phyloP scores from a whole-genome alignment of 1,140 invertebrate genomes.

The Polypedilum pembai region DNA sequence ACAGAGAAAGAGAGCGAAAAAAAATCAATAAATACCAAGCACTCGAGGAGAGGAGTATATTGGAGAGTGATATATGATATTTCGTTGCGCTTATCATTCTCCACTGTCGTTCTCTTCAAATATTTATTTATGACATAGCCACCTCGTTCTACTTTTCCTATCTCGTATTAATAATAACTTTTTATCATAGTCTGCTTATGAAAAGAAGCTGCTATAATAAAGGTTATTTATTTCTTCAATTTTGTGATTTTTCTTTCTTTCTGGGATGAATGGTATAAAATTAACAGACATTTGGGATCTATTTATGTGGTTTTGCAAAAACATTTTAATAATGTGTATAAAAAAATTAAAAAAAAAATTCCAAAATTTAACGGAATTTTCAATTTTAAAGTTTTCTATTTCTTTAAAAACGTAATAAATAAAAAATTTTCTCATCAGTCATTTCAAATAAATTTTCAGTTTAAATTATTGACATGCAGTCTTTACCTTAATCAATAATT shows the following conservation, averaged over 20 bases:
- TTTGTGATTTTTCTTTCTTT: not conserved
- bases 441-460: no score
- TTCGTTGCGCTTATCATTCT: slow-evolving; percentile 21
- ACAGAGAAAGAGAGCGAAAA: not conserved
- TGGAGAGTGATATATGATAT: slow-evolving; percentile 25
- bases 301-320: no score
- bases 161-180: slow-evolving; percentile 17
- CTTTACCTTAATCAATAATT: no score
- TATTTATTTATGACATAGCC: slow-evolving; percentile 20
- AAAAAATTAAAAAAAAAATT: no score
- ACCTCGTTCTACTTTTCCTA: not conserved
- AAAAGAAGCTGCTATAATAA: not conserved
- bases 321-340: no score
- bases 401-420: no score
- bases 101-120: slow-evolving; percentile 14
- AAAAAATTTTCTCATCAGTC: no score
- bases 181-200: not conserved
- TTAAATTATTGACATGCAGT: no score
- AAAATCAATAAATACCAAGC: slow-evolving; percentile 5
- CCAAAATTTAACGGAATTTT: no score
- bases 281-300: no score
- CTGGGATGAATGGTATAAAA: not conserved
- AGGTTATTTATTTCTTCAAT: slow-evolving; percentile 11
- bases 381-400: no score
- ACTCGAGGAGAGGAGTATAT: not conserved